A percentile compares a stretch with the other conserved stretches of the same genome.
Conservation (phyloP, 2,888 invertebrate species). For the Dryomyza anilis region DNA sequence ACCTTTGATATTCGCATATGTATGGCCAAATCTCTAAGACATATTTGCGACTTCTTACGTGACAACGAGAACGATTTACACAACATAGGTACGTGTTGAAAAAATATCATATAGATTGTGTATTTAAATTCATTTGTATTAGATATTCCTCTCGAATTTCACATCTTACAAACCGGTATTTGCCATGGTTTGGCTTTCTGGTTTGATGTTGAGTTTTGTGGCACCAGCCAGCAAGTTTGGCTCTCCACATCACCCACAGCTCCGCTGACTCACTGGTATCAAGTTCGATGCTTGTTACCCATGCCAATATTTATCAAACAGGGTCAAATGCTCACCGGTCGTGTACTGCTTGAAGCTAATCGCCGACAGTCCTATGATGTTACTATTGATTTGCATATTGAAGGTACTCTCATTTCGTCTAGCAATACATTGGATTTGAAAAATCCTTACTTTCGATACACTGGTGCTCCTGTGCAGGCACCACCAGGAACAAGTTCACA, state of each 20-base stretch:
- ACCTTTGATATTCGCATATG: slow-evolving; percentile 98
- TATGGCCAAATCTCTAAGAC: slow-evolving; percentile 90
- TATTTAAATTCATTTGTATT: slow-evolving; percentile 33
- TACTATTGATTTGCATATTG: slow-evolving; percentile 89
- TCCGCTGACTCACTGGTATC: slow-evolving; percentile 99
- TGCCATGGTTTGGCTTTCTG: slow-evolving; percentile 98
- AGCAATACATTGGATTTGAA: slow-evolving; percentile 94
- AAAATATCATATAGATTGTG: not conserved
- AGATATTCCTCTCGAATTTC: slow-evolving; percentile 93
- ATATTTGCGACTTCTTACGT: slow-evolving; percentile 91
- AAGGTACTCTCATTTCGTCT: slow-evolving; percentile 84
- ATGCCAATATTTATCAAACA: slow-evolving; percentile 93
- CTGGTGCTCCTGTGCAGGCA: slow-evolving; percentile 88
- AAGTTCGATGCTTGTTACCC: slow-evolving; percentile 93
- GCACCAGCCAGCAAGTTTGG: slow-evolving; percentile 90
- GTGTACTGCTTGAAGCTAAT: slow-evolving; percentile 87
- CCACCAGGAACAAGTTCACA: slow-evolving; percentile 89
- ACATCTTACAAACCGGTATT: slow-evolving; percentile 88
- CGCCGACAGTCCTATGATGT: slow-evolving; percentile 99
- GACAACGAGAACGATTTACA: slow-evolving; percentile 94
- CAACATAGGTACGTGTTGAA: slow-evolving; percentile 69
- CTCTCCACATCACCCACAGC: slow-evolving; percentile 97
- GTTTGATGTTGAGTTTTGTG: slow-evolving; percentile 98
- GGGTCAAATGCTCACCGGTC: slow-evolving; percentile 87
- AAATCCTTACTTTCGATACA: slow-evolving; percentile 97